Evolutionary conservation across 2,888 invertebrate species (phyloP), one percentile per base, ranked within the genome.

Genomic region (Philhelius pedissequus): DNA sequence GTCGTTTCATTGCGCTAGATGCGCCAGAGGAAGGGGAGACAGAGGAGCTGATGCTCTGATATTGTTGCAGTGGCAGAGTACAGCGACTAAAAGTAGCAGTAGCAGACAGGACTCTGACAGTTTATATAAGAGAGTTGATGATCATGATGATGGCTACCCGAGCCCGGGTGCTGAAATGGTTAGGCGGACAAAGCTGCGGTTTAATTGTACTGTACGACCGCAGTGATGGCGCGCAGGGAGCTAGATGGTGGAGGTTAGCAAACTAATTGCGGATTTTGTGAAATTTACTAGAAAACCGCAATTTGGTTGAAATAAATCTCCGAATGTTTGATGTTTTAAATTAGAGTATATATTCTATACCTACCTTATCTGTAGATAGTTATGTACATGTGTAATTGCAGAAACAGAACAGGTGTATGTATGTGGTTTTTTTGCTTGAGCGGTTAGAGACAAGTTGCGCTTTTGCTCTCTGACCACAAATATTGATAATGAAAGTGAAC

Each of bases 241-340:
- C 32, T 50, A 52, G 25, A 52, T 35, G 52, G 56, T 43, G 54
- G 66, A 43, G 80, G 75, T 79, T 79, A 25, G 75, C 48, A 80
- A 71, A 76, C 84, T 80, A 84, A 84, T 84, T 84, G 73, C 84
- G 70, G 84, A 84, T 80, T 84, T 80, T 66, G 80, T 60, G 62
- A 84, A 73, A 84, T 80, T 80, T 80, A 84, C 66, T 84, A 52
- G 48, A 68, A 66, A 70, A 62, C 80, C 80, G 68, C 75, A 64
- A 68, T 80, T 79, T 32, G 64, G 79, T 71, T 80, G 70, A 40
- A 84, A 84, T 84, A 84, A 80, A 75, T 84, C 84, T 80, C 54
- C 40, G 56, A 48, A 50, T 74, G 74, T 32, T 78, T 78, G 69
- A 79, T 71, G 76, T 58, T 81, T 77, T 75, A 30, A 69, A 25